Evolutionary conservation across 2,888 invertebrate species (phyloP).

Genomic region (Corbicula japonica): DNA sequence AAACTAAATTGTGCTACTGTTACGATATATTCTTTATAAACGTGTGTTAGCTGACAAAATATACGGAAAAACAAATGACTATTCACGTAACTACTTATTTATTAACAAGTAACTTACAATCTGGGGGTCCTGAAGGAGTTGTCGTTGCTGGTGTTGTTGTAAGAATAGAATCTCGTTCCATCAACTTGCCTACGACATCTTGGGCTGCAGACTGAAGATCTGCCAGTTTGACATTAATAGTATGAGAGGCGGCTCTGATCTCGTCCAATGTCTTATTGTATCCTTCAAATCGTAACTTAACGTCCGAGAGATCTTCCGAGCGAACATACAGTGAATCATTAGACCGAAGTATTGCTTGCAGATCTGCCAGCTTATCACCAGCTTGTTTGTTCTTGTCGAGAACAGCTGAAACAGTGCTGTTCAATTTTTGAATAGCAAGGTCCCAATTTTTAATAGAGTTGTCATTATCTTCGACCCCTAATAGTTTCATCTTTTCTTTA

Average conservation of each 20-base stretch:
- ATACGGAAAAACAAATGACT: too few species aligned
- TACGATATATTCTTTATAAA: too few species aligned
- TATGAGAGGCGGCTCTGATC: constrained; percentile 40
- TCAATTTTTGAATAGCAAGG: constrained; percentile 35
- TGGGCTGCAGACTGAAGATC: constrained; percentile 28
- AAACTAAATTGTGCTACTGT: too few species aligned
- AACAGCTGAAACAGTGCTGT: constrained; percentile 34
- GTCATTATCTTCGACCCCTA: constrained; percentile 53
- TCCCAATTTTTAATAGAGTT: constrained; percentile 47
- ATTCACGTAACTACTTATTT: too few species aligned
- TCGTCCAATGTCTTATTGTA: constrained; percentile 53
- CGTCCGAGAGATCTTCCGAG: constrained; percentile 33
- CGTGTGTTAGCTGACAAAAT: too few species aligned
- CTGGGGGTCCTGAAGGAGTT: constrained; percentile 60
- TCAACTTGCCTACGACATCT: constrained; percentile 18
- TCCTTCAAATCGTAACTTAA: constrained; percentile 36
- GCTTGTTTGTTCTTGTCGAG: constrained; percentile 27
- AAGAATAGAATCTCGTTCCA: constrained; percentile 49
- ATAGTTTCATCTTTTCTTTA: constrained; percentile 57
- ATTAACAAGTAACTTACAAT: constrained; percentile 56
- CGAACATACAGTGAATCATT: constrained; percentile 41
- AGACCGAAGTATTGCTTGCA: constrained; percentile 47
- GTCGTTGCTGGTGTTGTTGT: constrained; percentile 64
- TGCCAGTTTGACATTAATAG: constrained; percentile 37
- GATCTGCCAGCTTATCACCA: constrained; percentile 17